Conservation (phyloP, 2,888 invertebrate genomes). For the Plebejus argus region DNA sequence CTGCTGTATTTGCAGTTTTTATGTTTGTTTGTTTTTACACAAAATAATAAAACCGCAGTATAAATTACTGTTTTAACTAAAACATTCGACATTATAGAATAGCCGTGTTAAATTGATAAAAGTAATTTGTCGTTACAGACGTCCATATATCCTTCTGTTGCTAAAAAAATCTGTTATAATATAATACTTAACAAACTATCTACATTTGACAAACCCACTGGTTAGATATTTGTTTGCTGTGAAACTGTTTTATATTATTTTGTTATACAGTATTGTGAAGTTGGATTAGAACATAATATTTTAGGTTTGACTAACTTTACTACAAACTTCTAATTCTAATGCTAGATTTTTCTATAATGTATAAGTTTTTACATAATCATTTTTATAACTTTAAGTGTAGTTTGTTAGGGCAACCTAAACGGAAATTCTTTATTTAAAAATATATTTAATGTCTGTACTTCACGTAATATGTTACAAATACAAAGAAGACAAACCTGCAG, state of each 20-base stretch:
- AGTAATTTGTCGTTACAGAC: background rate
- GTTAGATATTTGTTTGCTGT: background rate
- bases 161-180: too few relatives aligned
- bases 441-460: too few relatives aligned
- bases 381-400: too few relatives aligned
- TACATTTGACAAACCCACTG: background rate
- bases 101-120: background rate
- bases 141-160: too few relatives aligned
- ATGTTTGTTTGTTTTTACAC: conserved; percentile 1
- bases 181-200: too few relatives aligned
- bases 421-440: too few relatives aligned
- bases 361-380: too few relatives aligned
- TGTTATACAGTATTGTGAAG: background rate
- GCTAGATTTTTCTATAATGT: too few relatives aligned
- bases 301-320: background rate
- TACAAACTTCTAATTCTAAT: background rate
- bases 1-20: background rate
- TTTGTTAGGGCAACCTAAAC: too few relatives aligned
- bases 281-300: too few relatives aligned
- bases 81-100: conserved; percentile 11
- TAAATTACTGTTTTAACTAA: background rate
- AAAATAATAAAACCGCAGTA: background rate
- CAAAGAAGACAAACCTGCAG: too few relatives aligned
- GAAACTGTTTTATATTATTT: background rate
- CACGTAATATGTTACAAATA: too few relatives aligned